Base-by-base conservation (phyloP, 1,140 invertebrate genomes). In the Drosophila ananassae region DNA sequence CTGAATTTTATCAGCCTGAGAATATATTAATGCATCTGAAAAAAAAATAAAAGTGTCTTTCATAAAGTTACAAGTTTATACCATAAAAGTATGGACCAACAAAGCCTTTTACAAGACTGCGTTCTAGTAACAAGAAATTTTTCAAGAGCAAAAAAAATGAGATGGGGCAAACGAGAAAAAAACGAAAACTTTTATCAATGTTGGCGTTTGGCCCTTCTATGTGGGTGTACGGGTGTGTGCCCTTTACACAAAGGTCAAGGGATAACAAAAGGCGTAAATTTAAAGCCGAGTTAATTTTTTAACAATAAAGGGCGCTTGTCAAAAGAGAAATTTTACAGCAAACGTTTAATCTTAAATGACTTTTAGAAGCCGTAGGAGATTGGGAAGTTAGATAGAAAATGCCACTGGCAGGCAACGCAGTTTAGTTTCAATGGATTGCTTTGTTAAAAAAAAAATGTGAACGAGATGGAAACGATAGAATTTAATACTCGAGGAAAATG, bases 191-290 rank as follows among this genome's bases (percentile, higher is more conserved):
- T 83, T 83, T 81, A 81, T 81, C 74, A 81, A 81, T 81, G 73
- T 59, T 80, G 73, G 73, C 67, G 64, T 69, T 55, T 56, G 68
- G 47, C 54, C 46, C 39, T 75, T 58, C 37, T 37, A 54, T 24
- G 21, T 25, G 41, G 17, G 48, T 48, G 56, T 54, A 71, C 34
- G 61, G 51, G 24, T 54, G 64, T 47, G 30, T 56, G 41, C 54
- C 54, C 66, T 81, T 32, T 58, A 21, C 52, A 39, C 57, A 67
- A 62, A 81, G 81, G 82, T 85, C 81, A 85, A 85, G 61, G 83
- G 74, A 82, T 85, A 85, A 85, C 83, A 85, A 85, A 85, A 85
- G 82, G 82, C 83, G 82, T 85, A 87, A 87, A 89, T 85, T 85
- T 85, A 85, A 85, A 82, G 82, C 66, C 78, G 24, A 89, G 83